Evolutionary conservation across 1,140 invertebrate genomes (phyloP), one percentile per base, ranked within the genome.

Genomic region (Campodea augens): DNA sequence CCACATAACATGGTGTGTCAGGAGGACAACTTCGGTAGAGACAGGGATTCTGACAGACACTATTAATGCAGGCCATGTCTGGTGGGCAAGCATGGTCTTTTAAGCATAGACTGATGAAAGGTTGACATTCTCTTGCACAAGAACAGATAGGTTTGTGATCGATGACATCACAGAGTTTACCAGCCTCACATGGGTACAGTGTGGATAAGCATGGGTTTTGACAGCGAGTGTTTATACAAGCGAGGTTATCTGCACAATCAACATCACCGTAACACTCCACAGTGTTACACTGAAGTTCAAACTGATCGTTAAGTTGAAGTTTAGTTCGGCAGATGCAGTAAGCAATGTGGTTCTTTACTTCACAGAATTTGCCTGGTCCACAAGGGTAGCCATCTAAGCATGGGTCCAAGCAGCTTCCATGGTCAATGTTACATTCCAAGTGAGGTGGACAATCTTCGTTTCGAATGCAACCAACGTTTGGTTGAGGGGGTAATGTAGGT

Each of bases 41-140:
- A 67, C 88, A 91, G 47, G 87, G 87, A 67, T 91, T 79, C 69
- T 83, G 74, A 63, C 88, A 91, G 67, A 83, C 77, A 64, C 80
- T 87, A 61, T 84, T 82, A 59, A 77, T 73, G 65, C 88, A 92
- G 47, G 84, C 80, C 59, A 81, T 68, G 55, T 82, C 74, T 43
- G 75, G 65, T 43, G 83, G 81, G 61, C 88, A 92, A 47, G 87
- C 87, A 56, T 72, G 77, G 63, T 91, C 84, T 62, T 79, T 75
- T 51, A 89, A 70, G 59, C 86, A 91, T 60, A 90, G 88, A 41
- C 81, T 84, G 50, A 85, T 70, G 29, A 79, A 76, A 38, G 84
- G 80, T 57, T 77, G 75, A 65, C 86, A 90, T 61, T 87, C 82
- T 59, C 82, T 73, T 51, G 77, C 73, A 63, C 87, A 91, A 54